These are phyloP conservation scores for Nipponacmea schrenckii DNA, from an alignment of 2,888 invertebrate genomes.

Conservation along the genomic window DNA sequence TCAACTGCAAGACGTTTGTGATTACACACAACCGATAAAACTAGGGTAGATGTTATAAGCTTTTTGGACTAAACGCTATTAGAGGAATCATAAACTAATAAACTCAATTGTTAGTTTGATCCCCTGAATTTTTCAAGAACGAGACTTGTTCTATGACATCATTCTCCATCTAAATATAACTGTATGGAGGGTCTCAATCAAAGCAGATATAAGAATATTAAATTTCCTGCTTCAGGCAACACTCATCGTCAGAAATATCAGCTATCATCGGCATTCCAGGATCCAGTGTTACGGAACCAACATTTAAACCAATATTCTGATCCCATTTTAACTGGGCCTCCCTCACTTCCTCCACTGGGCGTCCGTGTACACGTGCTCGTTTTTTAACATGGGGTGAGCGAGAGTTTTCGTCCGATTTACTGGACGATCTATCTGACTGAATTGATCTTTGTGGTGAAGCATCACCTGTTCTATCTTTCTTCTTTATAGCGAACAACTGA, in stretches of 20 bases:
- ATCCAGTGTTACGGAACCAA: background rate
- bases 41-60: too few relatives aligned
- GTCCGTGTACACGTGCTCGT: slow-evolving; percentile 24
- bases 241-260: background rate
- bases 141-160: too few relatives aligned
- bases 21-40: too few relatives aligned
- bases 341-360: slow-evolving; percentile 21
- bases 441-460: slow-evolving; percentile 7
- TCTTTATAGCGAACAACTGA: slow-evolving; percentile 16
- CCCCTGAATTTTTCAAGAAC: too few relatives aligned
- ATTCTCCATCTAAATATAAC: too few relatives aligned
- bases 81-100: too few relatives aligned
- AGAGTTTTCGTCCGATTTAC: slow-evolving; percentile 15
- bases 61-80: too few relatives aligned
- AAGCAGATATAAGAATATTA: background rate
- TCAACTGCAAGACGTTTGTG: too few relatives aligned
- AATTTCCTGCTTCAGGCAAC: background rate
- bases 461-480: slow-evolving; percentile 13
- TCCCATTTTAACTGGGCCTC: slow-evolving; percentile 31
- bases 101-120: too few relatives aligned
- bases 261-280: background rate
- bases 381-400: slow-evolving; percentile 23
- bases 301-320: slow-evolving; percentile 15
- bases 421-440: background rate
- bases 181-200: too few relatives aligned